These are phyloP conservation scores for Malacosoma neustria DNA, from an alignment of 2,888 invertebrate genomes.

Conservation along the genomic window DNA sequence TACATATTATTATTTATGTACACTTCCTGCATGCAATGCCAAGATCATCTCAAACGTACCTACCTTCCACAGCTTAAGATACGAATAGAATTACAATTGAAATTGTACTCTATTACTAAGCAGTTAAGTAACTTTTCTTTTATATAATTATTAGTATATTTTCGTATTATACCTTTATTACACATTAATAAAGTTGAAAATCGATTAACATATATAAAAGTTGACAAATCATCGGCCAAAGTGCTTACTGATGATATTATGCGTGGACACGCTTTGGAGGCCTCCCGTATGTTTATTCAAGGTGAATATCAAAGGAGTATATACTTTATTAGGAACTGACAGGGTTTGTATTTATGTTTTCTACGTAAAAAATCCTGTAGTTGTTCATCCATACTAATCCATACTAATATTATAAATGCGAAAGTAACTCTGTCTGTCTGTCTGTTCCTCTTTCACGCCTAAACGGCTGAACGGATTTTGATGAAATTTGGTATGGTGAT, in stretches of 20 bases:
- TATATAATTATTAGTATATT: neutral
- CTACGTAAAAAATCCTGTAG: no score
- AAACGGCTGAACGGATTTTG: no score
- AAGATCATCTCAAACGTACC: no score
- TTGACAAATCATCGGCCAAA: conserved; percentile 65
- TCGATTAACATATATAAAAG: conserved; percentile 23
- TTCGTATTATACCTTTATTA: neutral
- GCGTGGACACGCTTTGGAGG: conserved; percentile 58
- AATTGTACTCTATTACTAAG: neutral
- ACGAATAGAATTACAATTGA: neutral
- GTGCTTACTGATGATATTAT: conserved; percentile 65
- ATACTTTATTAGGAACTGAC: neutral
- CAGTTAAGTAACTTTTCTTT: neutral
- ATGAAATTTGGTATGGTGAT: no score
- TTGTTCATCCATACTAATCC: no score
- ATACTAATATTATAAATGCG: no score
- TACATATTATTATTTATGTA: no score
- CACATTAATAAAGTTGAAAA: conserved; percentile 12
- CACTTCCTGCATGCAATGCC: no score
- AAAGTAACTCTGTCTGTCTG: no score
- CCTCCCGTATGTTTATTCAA: conserved; percentile 17
- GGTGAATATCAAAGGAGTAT: neutral
- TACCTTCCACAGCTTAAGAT: no score
- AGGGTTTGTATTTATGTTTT: neutral
- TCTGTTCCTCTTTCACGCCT: no score